These are phyloP conservation scores for Telmatherina bonti DNA, from an alignment of 2,797 vertebrate genomes.

Conservation along the genomic window DNA sequence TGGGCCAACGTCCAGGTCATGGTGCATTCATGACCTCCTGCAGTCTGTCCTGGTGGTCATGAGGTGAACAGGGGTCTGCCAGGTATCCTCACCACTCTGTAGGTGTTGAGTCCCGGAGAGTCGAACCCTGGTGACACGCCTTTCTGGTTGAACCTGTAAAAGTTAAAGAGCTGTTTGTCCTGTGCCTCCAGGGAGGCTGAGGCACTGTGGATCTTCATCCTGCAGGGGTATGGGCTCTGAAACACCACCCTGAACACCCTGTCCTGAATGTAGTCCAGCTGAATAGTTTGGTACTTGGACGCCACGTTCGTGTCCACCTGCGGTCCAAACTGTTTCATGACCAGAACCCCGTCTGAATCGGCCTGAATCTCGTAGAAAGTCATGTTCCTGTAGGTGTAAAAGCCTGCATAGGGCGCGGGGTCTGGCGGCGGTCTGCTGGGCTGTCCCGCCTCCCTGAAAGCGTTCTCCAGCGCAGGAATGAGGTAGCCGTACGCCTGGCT, in stretches of 20 bases:
- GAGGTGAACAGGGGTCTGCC: slow-evolving; percentile 82
- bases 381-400: slow-evolving; percentile 90
- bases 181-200: slow-evolving; percentile 91
- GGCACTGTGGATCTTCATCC: slow-evolving; percentile 85
- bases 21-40: too few relatives aligned
- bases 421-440: slow-evolving; percentile 82
- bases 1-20: too few relatives aligned
- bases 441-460: slow-evolving; percentile 82
- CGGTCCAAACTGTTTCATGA: slow-evolving; percentile 93
- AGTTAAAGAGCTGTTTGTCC: slow-evolving; percentile 91
- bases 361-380: slow-evolving; percentile 92
- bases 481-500: slow-evolving; percentile 82
- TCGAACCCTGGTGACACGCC: slow-evolving; percentile 91
- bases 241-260: slow-evolving; percentile 91
- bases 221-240: slow-evolving; percentile 89
- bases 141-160: slow-evolving; percentile 85
- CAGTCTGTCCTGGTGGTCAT: slow-evolving; percentile 10
- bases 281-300: slow-evolving; percentile 85
- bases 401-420: slow-evolving; percentile 86
- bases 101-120: slow-evolving; percentile 92
- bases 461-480: slow-evolving; percentile 87
- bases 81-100: slow-evolving; percentile 85
- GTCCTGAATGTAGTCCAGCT: slow-evolving; percentile 88
- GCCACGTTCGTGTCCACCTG: slow-evolving; percentile 87
- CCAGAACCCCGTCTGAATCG: slow-evolving; percentile 81